Base-by-base conservation (phyloP, 2,797 vertebrate species). In the Percopsis omiscomaycus region DNA sequence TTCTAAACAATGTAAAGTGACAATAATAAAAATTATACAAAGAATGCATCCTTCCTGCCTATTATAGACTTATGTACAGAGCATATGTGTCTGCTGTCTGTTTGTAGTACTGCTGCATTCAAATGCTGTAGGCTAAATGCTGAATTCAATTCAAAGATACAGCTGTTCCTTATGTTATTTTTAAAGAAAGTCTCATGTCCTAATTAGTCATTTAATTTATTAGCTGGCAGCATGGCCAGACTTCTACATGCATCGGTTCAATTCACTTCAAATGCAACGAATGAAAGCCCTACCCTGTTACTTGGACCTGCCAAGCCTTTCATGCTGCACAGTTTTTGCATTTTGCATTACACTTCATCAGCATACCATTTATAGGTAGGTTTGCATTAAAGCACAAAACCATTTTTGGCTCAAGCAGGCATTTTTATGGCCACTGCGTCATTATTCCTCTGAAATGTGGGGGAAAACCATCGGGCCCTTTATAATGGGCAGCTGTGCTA, bases 1-100 rank as follows among this genome's bases (percentile, higher is more conserved):
- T 64, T 59, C 59, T 81, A 74, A 71, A 74, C 22, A 44, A 51
- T 16, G 71, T 63, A 27, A 73, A 64, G 67, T 67, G 62, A 79
- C 64, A 77, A 75, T 80, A 71, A 73, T 71, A 4, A 10, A 69
- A 77, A 56, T 16, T 42, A 16, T 14, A 15, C 45, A 48, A 48
- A 57, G 14, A 30, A 28, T 3, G 3, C 52, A 12, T 28, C 22
- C 15, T 22, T 22, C 22, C 22, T 22, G 22, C 22, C 22, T 22
- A 22, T 22, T 22, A 22, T 22, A 22, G 22, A 22, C 22, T 22
- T 22, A 22, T 22, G 22, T 22, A 22, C 22, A 22, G 22, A 22
- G 22, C 22, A 46, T 46, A 59, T 8, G 58, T n/a, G 27, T 16
- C 32, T 37, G 32, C 5, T 22, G 32, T 5, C 5, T 5, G 8